Evolutionary conservation across 1,140 invertebrate genomes (phyloP), one percentile per base, ranked within the genome.

Genomic region (Halictus rubicundus): DNA sequence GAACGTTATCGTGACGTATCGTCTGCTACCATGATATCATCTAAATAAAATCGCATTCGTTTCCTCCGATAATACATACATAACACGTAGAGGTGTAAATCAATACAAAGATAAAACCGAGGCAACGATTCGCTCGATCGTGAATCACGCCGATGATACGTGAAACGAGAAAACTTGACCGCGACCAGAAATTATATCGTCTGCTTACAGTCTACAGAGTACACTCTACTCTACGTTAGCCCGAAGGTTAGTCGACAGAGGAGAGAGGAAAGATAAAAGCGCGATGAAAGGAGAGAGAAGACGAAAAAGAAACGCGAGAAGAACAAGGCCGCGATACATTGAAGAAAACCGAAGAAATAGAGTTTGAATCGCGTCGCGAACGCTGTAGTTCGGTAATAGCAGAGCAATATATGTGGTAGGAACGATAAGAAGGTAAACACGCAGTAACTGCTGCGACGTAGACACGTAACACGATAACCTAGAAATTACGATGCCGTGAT

Each of bases 361-460:
- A n/a, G 5, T 63, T 9, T 1, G 21, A 2, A 3, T n/a, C 25
- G 12, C 12, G 10, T 37, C 32, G 25, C 10, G 25, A 10, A 0
- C 5, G 25, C 19, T 16, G 49, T 25, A 16, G 64, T 32, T 49
- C 25, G 19, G 7, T 6, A 32, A 42, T 21, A 25, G n/a, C 23
- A 25, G 3, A 46, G 2, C 10, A 46, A 12, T 46, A 12, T 46
- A 46, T 46, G 2, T 46, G 12, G 10, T 12, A 2, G 3, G 37
- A 46, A 25, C 61, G 59, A 70, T 77, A 77, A 70, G 6, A 49
- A 49, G 8, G 37, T 69, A 70, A 49, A 77, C 39, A 39, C 6
- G n/a, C 16, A 63, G 6, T 39, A 52, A 52, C 37, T 46, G 8
- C 14, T 23, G 4, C 21, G 63, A 64, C 8, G 14, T 61, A 19